Conservation (phyloP, 1,140 invertebrate species). For the Papilio machaon region DNA sequence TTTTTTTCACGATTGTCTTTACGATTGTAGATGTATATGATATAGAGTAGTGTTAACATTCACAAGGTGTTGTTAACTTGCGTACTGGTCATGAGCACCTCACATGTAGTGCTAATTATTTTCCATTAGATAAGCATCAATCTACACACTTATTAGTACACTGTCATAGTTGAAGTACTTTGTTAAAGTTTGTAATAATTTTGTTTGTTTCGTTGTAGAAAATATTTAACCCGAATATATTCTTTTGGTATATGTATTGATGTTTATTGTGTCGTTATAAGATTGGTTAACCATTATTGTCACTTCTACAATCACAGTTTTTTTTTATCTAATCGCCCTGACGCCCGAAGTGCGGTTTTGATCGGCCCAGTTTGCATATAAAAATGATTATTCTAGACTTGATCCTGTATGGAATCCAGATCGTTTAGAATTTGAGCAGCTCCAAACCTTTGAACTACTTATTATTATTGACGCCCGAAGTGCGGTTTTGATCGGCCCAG, state of each 20-base stretch:
- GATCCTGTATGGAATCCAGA: too few relatives aligned
- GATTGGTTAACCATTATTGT: too few relatives aligned
- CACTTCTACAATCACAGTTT: too few relatives aligned
- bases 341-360: too few relatives aligned
- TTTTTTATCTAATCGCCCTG: too few relatives aligned
- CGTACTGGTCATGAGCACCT: constrained; percentile 12
- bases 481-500: too few relatives aligned
- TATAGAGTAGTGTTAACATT: constrained; percentile 47
- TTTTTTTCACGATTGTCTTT: constrained; percentile 61
- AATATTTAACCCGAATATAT: neutral
- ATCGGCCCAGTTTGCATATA: too few relatives aligned
- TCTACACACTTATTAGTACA: constrained; percentile 7
- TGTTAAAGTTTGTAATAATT: constrained; percentile 19
- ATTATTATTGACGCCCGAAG: too few relatives aligned
- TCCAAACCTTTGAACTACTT: too few relatives aligned
- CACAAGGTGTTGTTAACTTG: constrained; percentile 26
- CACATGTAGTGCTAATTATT: constrained; percentile 26
- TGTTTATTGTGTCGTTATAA: too few relatives aligned
- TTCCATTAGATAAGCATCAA: constrained; percentile 30
- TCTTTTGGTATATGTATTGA: neutral
- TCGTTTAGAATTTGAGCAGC: too few relatives aligned
- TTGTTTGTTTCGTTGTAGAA: neutral
- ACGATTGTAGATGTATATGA: constrained; percentile 25
- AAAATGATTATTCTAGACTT: too few relatives aligned
- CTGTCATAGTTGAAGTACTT: neutral